Conservation (phyloP, 2,113 vertebrate species). For the Phalacrocorax aristotelis region DNA sequence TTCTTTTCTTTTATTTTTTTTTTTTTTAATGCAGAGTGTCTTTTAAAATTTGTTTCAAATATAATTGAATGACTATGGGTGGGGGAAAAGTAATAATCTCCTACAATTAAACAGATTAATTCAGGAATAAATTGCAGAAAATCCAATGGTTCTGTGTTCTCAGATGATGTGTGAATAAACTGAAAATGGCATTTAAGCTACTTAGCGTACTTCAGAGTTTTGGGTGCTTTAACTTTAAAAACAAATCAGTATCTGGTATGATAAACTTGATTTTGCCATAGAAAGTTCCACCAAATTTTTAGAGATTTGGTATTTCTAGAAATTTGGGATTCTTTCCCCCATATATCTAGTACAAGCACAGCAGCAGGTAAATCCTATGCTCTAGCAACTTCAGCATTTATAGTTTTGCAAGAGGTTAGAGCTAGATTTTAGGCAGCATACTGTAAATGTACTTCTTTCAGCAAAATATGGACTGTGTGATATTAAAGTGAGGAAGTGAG, state of each 20-base stretch:
- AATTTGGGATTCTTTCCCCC: background rate
- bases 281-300: background rate
- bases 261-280: background rate
- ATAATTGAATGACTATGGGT: background rate
- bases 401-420: background rate
- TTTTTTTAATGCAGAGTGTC: rapidly evolving
- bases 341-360: rapidly evolving
- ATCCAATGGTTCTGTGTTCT: background rate
- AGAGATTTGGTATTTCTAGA: background rate
- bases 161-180: background rate
- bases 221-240: background rate
- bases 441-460: background rate
- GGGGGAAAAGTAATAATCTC: background rate
- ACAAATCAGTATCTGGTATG: background rate
- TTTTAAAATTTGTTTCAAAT: background rate
- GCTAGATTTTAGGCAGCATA: background rate
- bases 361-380: background rate
- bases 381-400: background rate
- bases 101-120: background rate
- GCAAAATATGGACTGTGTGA: background rate
- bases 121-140: background rate
- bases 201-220: background rate
- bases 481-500: background rate
- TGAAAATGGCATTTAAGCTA: background rate
- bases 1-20: background rate